phyloP scores from a whole-genome alignment of 2,113 vertebrate genomes.

The Polypterus bichir region DNA sequence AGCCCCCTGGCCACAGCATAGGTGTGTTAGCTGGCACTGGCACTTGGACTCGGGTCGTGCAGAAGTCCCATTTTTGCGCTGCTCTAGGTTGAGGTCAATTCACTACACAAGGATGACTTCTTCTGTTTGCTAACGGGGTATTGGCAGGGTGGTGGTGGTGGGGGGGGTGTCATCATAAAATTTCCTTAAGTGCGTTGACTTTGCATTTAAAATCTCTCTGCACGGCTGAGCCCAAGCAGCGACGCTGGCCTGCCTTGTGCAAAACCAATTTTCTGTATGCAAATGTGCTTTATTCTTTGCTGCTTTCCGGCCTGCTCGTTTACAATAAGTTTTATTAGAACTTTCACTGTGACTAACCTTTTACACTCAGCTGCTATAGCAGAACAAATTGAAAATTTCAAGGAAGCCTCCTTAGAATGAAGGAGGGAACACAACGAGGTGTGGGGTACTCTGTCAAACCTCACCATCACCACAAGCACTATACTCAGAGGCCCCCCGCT shows the following conservation, averaged over 20 bases:
- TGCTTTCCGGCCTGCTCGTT: conserved; percentile 9
- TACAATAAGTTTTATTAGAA: conserved; percentile 21
- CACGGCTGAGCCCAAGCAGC: conserved; percentile 13
- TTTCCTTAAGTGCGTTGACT: conserved; percentile 19
- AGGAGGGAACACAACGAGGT: not conserved
- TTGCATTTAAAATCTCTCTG: conserved; percentile 20
- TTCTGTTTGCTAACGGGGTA: too few species aligned
- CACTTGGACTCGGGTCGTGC: too few species aligned
- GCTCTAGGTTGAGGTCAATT: too few species aligned
- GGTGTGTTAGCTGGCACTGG: too few species aligned
- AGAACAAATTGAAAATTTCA: conserved; percentile 21
- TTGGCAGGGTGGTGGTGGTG: too few species aligned
- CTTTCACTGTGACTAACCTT: conserved; percentile 15
- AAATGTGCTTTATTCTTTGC: conserved; percentile 10
- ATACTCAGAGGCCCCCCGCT: too few species aligned
- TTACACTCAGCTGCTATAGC: conserved; percentile 14
- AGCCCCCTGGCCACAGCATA: too few species aligned
- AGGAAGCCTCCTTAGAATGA: not conserved
- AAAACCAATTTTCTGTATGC: conserved; percentile 18
- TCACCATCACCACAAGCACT: too few species aligned
- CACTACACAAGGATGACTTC: too few species aligned
- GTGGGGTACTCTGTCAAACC: too few species aligned
- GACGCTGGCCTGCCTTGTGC: conserved; percentile 11
- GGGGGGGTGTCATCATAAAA: not conserved
- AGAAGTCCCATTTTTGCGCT: too few species aligned